Evolutionary conservation across 2,113 vertebrate species (phyloP).

Genomic region (Entelurus aequoreus): DNA sequence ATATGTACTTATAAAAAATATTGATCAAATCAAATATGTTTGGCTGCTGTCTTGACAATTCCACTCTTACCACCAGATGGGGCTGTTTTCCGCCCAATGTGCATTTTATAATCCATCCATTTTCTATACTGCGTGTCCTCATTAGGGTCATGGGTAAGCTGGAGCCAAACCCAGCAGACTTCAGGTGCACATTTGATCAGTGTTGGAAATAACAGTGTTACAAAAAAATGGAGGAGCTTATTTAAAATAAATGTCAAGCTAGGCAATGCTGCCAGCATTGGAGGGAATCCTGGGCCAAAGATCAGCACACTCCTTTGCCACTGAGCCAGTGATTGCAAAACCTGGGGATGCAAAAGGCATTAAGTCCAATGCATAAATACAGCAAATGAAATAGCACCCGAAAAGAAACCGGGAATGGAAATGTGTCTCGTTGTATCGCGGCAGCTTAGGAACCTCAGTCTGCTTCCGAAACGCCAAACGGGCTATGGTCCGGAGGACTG

Average conservation of each 20-base stretch:
- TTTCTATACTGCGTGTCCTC: no score
- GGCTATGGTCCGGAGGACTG: not conserved
- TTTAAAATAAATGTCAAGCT: slow-evolving; percentile 61
- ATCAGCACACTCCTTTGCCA: slow-evolving; percentile 96
- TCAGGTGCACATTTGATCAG: no score
- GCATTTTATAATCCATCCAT: no score
- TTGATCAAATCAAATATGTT: no score
- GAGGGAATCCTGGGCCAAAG: slow-evolving; percentile 98
- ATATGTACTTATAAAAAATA: no score
- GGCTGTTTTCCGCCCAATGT: no score
- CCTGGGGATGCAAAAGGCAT: slow-evolving; percentile 63
- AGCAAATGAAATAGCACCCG: slow-evolving; percentile 10
- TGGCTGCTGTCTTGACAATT: no score
- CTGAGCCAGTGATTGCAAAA: slow-evolving; percentile 96
- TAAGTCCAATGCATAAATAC: not conserved
- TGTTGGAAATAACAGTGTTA: no score
- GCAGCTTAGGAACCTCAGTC: slow-evolving; percentile 51
- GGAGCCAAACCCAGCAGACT: no score
- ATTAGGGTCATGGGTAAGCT: no score
- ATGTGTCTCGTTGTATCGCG: slow-evolving; percentile 53
- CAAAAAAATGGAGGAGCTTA: slow-evolving; percentile 37
- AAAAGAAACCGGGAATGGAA: slow-evolving; percentile 30
- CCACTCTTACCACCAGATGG: no score
- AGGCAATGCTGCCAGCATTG: slow-evolving; percentile 97
- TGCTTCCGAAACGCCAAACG: slow-evolving; percentile 41